Evolutionary conservation across 2,888 invertebrate genomes (phyloP), one percentile per base, ranked within the genome.

Genomic region (Atrina japonica): DNA sequence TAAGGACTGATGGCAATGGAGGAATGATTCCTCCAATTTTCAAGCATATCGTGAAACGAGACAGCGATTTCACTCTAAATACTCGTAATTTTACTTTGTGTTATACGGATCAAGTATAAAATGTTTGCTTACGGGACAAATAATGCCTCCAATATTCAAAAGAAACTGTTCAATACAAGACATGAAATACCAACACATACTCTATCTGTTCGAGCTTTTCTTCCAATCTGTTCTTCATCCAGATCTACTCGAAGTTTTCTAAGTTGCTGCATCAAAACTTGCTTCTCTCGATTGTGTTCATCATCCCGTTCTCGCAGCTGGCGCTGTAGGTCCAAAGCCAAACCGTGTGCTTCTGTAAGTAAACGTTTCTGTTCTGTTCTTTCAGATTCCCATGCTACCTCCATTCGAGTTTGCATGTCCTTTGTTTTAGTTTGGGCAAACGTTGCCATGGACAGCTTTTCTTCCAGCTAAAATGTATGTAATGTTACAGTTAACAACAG

Each of bases 261-360:
- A 29, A 95, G 88, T 91, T 95, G 95, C 3, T 95, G 94, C 78
- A 95, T 94, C 30, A 96, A 91, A 78, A 96, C 95, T 82, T 94
- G 94, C 64, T 82, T 78, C 43, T 87, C 88, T 23, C 78, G 74
- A 0, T 83, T 73, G 50, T 82, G 73, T 16, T 82, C 83, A 53
- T 85, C 83, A 35, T 89, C 88, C 29, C 87, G 79, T 40, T 83
- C 78, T 41, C 80, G 76, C 11, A 89, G 72, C 71, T 88, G 87
- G 5, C 81, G 79, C 80, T 88, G 88, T 7, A 89, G 74, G 52
- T 88, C 86, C 47, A 86, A 73, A 6, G 86, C 85, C 1, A 88
- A 75, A n/a, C 77, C 70, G 61, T 88, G 88, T 0, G 87, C 85
- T 61, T 88, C 86, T 7, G 75, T 71, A 18, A 88, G 75, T 1